These are phyloP conservation scores for Himalopsyche kuldschensis DNA, from an alignment of 2,888 invertebrate genomes.

Conservation along the genomic window DNA sequence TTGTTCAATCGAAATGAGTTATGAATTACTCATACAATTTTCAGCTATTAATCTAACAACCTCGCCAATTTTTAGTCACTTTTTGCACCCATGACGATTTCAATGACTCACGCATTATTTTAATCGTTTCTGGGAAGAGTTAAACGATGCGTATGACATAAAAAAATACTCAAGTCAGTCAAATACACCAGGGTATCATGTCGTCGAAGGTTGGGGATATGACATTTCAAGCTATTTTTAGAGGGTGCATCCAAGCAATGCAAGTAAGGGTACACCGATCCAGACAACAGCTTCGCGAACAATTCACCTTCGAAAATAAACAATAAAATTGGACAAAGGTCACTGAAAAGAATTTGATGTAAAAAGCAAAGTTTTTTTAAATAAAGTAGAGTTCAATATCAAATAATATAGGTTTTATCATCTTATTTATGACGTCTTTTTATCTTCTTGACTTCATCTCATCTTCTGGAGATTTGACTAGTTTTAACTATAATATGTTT, in stretches of 20 bases:
- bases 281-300: not conserved
- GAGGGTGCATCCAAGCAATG: conserved; percentile 31
- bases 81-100: not conserved
- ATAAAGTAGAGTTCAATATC: too few species aligned
- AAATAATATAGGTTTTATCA: too few species aligned
- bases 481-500: too few species aligned
- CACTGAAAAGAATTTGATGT: too few species aligned
- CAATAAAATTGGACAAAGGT: too few species aligned
- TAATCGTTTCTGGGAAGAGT: conserved; percentile 29
- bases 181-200: conserved; percentile 15
- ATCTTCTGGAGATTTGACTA: too few species aligned
- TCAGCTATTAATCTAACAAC: not conserved
- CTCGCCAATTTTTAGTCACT: not conserved
- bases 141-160: conserved; percentile 36
- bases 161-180: conserved; percentile 27
- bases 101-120: conserved; percentile 31
- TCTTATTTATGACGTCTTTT: too few species aligned
- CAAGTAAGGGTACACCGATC: not conserved
- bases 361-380: too few species aligned
- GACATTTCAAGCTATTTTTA: conserved; percentile 39
- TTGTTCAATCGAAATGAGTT: too few species aligned
- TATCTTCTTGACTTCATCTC: too few species aligned
- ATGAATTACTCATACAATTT: not conserved
- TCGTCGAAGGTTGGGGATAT: conserved; percentile 25
- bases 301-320: not conserved